Percentiles rank a stretch among this genome's conserved stretches.
These are phyloP conservation scores for Lepidurus apus DNA, from an alignment of 1,140 invertebrate genomes.

Conservation along the genomic window DNA sequence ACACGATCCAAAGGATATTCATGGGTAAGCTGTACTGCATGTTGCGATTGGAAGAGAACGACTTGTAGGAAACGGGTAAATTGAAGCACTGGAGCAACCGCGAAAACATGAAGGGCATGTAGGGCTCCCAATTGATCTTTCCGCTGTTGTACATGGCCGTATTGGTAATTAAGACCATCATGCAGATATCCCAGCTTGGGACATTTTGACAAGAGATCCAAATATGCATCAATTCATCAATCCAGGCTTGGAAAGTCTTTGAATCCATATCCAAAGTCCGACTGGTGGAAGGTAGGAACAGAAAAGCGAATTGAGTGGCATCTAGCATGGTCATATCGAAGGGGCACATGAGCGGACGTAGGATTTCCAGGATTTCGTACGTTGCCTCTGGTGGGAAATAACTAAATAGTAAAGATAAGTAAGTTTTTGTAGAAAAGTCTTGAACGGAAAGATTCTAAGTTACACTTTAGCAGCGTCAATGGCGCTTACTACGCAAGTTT, in stretches of 20 bases:
- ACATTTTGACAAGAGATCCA: slow-evolving; percentile 69
- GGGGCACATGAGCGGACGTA: slow-evolving; percentile 68
- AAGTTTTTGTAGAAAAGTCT: not conserved
- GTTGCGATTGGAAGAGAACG: slow-evolving; percentile 30
- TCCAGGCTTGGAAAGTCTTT: slow-evolving; percentile 70
- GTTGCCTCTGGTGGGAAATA: slow-evolving; percentile 72
- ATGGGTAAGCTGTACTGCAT: slow-evolving; percentile 53
- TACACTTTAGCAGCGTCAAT: slow-evolving; percentile 18
- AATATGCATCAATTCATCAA: slow-evolving; percentile 71
- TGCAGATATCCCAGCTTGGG: slow-evolving; percentile 62
- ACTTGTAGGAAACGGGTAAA: slow-evolving; percentile 69
- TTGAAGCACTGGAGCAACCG: slow-evolving; percentile 68
- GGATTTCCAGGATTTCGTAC: slow-evolving; percentile 79
- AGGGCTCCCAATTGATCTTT: slow-evolving; percentile 78
- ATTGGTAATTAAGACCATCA: slow-evolving; percentile 66
- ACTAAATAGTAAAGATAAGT: not conserved
- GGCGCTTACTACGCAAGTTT: slow-evolving; percentile 29
- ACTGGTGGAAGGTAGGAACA: slow-evolving; percentile 65
- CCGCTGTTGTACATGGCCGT: slow-evolving; percentile 71
- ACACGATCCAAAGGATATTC: slow-evolving; percentile 64
- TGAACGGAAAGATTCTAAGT: not conserved
- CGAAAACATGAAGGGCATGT: slow-evolving; percentile 74
- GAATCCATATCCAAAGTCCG: slow-evolving; percentile 47
- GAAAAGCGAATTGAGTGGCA: slow-evolving; percentile 58
- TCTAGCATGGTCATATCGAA: slow-evolving; percentile 56